Evolutionary conservation across 2,797 vertebrate genomes (phyloP).

Genomic region (Pyrrhura leucotis): DNA sequence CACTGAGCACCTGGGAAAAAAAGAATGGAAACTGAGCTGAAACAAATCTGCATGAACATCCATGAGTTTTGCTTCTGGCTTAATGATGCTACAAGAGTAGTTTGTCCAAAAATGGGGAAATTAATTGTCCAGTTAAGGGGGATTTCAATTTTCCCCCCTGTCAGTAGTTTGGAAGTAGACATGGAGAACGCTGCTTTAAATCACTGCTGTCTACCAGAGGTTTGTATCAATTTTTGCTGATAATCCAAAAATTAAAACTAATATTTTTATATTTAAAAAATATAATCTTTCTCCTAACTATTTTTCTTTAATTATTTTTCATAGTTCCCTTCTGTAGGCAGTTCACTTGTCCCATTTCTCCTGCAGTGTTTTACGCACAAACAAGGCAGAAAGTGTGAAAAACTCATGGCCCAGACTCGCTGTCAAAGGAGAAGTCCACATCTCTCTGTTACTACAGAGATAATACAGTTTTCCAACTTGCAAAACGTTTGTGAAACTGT

Average conservation of each 20-base stretch:
- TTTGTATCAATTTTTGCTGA: not conserved
- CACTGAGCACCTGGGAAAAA: not conserved
- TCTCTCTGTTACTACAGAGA: not conserved
- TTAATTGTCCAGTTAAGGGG: not conserved
- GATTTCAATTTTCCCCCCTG: not conserved
- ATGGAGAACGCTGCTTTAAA: not conserved
- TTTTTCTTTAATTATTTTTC: not conserved
- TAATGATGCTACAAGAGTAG: not conserved
- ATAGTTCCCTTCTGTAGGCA: not conserved
- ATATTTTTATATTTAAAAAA: not conserved
- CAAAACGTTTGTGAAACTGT: not conserved
- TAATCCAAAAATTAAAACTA: not conserved
- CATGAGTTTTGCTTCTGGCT: not conserved
- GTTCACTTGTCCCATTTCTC: not conserved
- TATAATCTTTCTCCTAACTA: not conserved
- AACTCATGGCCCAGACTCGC: not conserved
- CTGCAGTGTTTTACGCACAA: not conserved
- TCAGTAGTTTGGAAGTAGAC: not conserved
- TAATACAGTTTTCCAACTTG: not conserved
- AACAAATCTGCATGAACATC: not conserved
- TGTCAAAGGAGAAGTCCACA: not conserved
- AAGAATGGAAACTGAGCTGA: not conserved
- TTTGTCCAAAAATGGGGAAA: not conserved
- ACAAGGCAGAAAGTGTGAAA: not conserved
- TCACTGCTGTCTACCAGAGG: not conserved